These are phyloP conservation scores for Gymnocephalus cernua DNA, from an alignment of 2,113 vertebrate species.

Conservation along the genomic window DNA sequence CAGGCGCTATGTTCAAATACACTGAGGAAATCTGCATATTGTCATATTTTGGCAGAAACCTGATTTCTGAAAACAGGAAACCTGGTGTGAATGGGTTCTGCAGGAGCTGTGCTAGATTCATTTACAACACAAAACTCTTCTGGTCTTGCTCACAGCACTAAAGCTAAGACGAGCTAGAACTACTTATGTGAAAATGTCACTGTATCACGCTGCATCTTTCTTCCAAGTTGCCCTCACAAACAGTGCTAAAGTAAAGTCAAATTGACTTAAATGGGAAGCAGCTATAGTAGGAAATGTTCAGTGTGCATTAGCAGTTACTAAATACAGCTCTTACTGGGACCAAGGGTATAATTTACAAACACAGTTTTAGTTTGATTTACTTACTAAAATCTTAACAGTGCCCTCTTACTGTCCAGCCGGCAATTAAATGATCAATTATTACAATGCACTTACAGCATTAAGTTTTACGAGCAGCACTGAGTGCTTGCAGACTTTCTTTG, in stretches of 20 bases:
- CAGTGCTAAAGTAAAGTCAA: not conserved
- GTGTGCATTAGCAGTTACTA: not conserved
- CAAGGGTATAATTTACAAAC: not conserved
- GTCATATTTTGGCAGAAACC: not conserved
- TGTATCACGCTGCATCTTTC: not conserved
- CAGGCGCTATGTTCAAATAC: not conserved
- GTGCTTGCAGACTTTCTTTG: not conserved
- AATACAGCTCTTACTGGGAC: not conserved
- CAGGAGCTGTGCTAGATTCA: not conserved
- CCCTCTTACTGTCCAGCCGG: not conserved
- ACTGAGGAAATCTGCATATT: not conserved
- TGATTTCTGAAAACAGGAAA: not conserved
- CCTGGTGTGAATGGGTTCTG: not conserved
- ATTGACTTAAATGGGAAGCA: not conserved
- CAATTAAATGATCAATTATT: not conserved
- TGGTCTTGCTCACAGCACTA: not conserved
- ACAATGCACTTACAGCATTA: not conserved
- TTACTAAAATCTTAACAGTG: not conserved
- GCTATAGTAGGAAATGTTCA: not conserved
- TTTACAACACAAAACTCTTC: not conserved
- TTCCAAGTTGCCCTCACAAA: not conserved
- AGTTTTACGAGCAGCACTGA: not conserved
- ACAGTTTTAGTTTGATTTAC: constrained; percentile 4
- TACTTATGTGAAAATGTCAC: not conserved
- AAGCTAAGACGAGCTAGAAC: not conserved